Base-by-base conservation (phyloP, 2,797 vertebrate species). In the Vespertilio murinus region DNA sequence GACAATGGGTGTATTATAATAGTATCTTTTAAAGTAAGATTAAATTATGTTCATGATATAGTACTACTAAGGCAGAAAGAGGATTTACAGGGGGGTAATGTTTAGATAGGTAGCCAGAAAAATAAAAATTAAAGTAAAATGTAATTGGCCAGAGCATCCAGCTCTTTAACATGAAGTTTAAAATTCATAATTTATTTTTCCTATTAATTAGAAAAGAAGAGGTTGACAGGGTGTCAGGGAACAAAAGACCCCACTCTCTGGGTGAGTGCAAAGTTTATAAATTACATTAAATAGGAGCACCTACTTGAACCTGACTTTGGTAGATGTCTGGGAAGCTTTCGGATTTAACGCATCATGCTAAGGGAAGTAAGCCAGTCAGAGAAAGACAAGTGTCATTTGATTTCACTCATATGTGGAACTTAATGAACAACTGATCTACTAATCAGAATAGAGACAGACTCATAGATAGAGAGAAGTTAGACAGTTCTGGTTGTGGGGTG, bases 111-210 rank as follows among this genome's bases (percentile, higher is more conserved):
- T 64, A 47, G 33, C 45, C 30, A 82, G 64, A 85, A 89, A 38
- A 42, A 88, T 18, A 85, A 85, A 92, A n/a, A 49, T 79, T 12
- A 75, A 91, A 91, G 49, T 79, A 47, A 87, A 56, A 70, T 75
- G 12, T 12, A 56, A 65, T 90, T 90, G 59, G 42, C 40, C 33
- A 56, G 59, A 88, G 42, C 47, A 86, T 78, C 23, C 56, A 59
- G 6, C 16, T 81, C 13, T 18, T 83, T 90, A 87, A 67, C 8
- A 70, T 69, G 30, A 91, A 69, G 22, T 88, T 93, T 81, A 42
- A 93, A 87, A 74, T 79, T 91, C 22, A 61, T 71, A 23, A 81
- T 82, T 87, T 87, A n/a, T 73, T 88, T 79, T 85, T 95, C 54
- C 67, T 16, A 45, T 42, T 90, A 47, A 93, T 71, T 16, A 90